These are phyloP conservation scores for Pseudachorutes palmiensis DNA, from an alignment of 1,140 invertebrate species.

Conservation along the genomic window DNA sequence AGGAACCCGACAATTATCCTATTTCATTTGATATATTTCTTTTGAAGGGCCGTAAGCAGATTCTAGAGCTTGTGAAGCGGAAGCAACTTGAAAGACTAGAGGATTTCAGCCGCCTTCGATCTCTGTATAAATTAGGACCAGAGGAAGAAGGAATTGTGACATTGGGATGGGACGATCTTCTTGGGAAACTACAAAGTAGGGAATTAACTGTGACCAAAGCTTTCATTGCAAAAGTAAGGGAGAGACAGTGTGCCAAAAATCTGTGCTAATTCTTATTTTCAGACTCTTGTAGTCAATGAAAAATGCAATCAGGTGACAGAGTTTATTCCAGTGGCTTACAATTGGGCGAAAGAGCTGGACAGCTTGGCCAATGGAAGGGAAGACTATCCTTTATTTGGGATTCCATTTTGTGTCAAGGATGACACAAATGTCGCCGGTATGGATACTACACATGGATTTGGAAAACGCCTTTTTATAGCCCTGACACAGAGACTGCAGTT, in stretches of 20 bases:
- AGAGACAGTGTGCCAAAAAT: not conserved
- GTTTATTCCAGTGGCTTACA: not conserved
- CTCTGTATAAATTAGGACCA: conserved; percentile 44
- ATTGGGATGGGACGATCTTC: conserved; percentile 23
- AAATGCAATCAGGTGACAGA: not conserved
- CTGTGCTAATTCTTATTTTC: not conserved
- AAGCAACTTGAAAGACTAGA: conserved; percentile 11
- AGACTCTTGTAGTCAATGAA: not conserved
- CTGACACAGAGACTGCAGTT: conserved; percentile 40
- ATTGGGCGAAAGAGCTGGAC: conserved; percentile 23
- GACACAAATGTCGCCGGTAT: conserved; percentile 42
- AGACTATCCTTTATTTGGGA: conserved; percentile 40
- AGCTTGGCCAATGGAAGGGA: conserved; percentile 1
- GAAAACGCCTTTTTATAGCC: conserved; percentile 41
- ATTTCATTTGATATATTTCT: not conserved
- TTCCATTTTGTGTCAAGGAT: conserved; percentile 44
- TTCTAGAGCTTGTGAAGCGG: not conserved
- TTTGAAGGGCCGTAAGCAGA: not conserved
- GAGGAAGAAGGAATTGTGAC: conserved; percentile 35
- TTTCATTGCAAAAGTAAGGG: conserved; percentile 4
- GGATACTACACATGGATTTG: conserved; percentile 45
- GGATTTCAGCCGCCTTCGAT: conserved; percentile 29
- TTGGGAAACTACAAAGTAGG: conserved; percentile 28
- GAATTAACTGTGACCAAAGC: conserved; percentile 26
- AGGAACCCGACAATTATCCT: too few species aligned